phyloP scores from a whole-genome alignment of 2,797 vertebrate species.

The Sebastes minor region DNA sequence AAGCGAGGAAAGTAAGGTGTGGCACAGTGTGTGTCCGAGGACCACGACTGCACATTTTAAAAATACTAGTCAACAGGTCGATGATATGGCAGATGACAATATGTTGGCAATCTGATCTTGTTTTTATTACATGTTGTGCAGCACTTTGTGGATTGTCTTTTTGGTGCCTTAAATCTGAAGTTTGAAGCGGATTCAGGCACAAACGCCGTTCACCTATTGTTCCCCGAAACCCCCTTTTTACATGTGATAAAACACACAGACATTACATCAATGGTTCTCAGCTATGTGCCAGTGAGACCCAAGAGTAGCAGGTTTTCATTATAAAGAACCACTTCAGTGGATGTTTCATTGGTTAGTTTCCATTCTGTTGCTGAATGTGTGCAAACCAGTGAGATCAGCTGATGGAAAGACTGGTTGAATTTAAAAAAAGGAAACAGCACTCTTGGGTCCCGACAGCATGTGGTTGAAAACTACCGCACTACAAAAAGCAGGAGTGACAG shows the following conservation, averaged over 20 bases:
- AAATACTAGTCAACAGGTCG: slow-evolving; percentile 62
- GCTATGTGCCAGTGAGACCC: slow-evolving; percentile 41
- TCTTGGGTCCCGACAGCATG: slow-evolving; percentile 35
- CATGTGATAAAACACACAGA: slow-evolving; percentile 53
- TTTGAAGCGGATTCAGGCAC: slow-evolving; percentile 49
- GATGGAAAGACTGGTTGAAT: not conserved
- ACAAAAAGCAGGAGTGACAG: slow-evolving; percentile 52
- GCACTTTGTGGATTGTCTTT: slow-evolving; percentile 73
- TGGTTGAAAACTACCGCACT: slow-evolving; percentile 45
- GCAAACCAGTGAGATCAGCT: slow-evolving; percentile 38
- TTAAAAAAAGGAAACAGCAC: not conserved
- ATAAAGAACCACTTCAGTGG: not conserved
- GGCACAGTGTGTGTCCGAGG: slow-evolving; percentile 49
- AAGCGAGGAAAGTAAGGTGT: slow-evolving; percentile 77
- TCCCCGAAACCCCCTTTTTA: slow-evolving; percentile 19
- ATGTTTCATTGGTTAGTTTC: slow-evolving; percentile 4
- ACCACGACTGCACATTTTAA: slow-evolving; percentile 67
- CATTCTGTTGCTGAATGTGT: slow-evolving; percentile 29
- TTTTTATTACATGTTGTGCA: slow-evolving; percentile 65
- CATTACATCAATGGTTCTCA: slow-evolving; percentile 55
- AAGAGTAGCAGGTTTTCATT: slow-evolving; percentile 21
- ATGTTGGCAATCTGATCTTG: slow-evolving; percentile 57
- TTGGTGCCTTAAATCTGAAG: slow-evolving; percentile 43
- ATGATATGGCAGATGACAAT: slow-evolving; percentile 63
- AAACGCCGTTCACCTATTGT: slow-evolving; percentile 33